phyloP scores from a whole-genome alignment of 2,888 invertebrate genomes.

The Eupithecia subumbrata region DNA sequence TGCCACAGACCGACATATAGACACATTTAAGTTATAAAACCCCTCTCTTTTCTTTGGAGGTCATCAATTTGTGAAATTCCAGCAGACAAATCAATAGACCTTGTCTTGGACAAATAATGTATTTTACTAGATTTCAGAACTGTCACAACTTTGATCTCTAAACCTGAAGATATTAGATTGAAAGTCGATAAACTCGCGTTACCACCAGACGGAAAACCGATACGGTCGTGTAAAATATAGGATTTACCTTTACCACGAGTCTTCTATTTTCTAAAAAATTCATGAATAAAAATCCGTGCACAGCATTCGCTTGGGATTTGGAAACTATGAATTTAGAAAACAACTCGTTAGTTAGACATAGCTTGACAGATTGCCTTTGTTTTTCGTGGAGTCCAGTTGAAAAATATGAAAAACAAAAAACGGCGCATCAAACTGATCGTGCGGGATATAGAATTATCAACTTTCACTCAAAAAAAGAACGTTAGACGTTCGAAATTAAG shows the following conservation, averaged over 20 bases:
- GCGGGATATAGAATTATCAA: no score
- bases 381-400: neutral
- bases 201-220: constrained; percentile 20
- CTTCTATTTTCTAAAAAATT: neutral
- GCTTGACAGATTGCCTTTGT: neutral
- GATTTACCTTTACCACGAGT: neutral
- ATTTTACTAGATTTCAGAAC: neutral
- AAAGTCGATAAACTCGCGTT: constrained; percentile 21
- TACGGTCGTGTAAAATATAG: constrained; percentile 9
- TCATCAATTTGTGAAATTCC: no score
- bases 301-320: neutral
- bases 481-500: no score
- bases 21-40: no score
- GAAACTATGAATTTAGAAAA: neutral
- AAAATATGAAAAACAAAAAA: no score
- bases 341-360: neutral
- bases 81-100: no score
- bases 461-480: no score
- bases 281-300: neutral
- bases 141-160: constrained; percentile 9
- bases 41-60: no score
- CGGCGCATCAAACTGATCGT: no score
- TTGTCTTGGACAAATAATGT: neutral
- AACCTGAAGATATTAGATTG: constrained; percentile 18
- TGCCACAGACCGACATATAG: no score